Evolutionary conservation across 2,888 invertebrate genomes (phyloP), one percentile per base, ranked within the genome.

Genomic region (Drosophila pseudotakahashii): DNA sequence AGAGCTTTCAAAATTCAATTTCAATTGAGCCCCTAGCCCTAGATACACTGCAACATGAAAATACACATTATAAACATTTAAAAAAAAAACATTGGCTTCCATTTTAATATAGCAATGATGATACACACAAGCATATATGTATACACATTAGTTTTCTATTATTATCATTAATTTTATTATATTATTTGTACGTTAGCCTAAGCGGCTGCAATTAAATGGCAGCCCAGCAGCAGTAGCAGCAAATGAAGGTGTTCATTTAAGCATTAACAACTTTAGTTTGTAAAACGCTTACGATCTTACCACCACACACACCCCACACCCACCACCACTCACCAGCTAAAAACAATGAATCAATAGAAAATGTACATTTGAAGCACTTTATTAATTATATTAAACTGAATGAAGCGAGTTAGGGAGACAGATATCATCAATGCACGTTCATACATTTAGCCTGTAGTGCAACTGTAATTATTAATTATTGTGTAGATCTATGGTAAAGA

Each of bases 321-420:
- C 45, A 13, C 42, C 26, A 11, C 30, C 54, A 23, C 48, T 50
- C 34, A 45, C 36, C 19, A 11, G 42, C 45, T 19, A 34, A n/a
- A 23, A 2, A 19, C 34, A 53, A 34, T 26, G n/a, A 48, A 53
- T 47, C 60, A 39, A 76, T 73, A 71, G 62, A 57, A 57, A 70
- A 48, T 62, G 81, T 82, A 88, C 55, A 82, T 82, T 82, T 63
- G 67, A 72, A 60, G 75, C 82, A 85, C 69, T 81, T 88, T 78
- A 76, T 81, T 81, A 64, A 69, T 72, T 44, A 34, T 37, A 68
- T 73, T 59, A 50, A 47, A 45, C 14, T 32, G 41, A 54, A 30
- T 45, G 54, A 47, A 44, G 51, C 19, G 36, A 47, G 26, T 50
- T 47, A 14, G 34, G 47, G 45, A 55, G 51, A 34, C 37, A 34